Evolutionary conservation across 2,113 vertebrate genomes (phyloP).

Genomic region (Brachypodius melanocephalos): DNA sequence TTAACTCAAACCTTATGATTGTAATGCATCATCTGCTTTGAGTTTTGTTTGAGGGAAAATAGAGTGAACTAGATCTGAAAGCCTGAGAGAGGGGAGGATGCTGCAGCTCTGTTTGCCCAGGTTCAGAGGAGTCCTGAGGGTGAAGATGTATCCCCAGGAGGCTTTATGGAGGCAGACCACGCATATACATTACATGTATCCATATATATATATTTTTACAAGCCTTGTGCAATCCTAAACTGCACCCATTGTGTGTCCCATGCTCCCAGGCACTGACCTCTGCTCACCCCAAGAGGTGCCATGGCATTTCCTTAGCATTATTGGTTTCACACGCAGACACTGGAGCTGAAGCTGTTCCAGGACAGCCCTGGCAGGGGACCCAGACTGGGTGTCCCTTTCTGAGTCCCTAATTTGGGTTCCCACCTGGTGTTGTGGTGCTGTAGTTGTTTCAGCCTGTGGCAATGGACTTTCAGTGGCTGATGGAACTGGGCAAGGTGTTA

Average conservation of each 20-base stretch:
- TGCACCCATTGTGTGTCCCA: neutral
- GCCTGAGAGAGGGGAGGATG: neutral
- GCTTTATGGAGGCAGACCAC: neutral
- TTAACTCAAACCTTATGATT: neutral
- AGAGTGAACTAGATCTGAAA: neutral
- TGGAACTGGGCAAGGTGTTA: neutral
- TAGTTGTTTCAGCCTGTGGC: neutral
- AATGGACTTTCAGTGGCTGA: neutral
- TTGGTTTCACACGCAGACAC: neutral
- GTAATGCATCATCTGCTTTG: neutral
- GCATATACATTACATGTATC: neutral
- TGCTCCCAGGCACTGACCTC: neutral
- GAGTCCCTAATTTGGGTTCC: neutral
- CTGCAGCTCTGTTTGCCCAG: fast-evolving
- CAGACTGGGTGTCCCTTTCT: neutral
- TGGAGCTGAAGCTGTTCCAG: neutral
- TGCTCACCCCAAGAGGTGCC: neutral
- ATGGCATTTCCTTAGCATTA: neutral
- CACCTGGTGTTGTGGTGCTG: neutral
- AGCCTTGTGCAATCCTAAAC: neutral
- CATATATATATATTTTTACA: neutral
- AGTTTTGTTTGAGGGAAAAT: neutral
- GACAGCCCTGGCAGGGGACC: neutral
- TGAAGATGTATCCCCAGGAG: neutral
- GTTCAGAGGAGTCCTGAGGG: neutral